A percentile compares a stretch with the other conserved stretches of the same genome.
Evolutionary conservation across 2,888 invertebrate species (phyloP).

Genomic region (Hyles lineata): DNA sequence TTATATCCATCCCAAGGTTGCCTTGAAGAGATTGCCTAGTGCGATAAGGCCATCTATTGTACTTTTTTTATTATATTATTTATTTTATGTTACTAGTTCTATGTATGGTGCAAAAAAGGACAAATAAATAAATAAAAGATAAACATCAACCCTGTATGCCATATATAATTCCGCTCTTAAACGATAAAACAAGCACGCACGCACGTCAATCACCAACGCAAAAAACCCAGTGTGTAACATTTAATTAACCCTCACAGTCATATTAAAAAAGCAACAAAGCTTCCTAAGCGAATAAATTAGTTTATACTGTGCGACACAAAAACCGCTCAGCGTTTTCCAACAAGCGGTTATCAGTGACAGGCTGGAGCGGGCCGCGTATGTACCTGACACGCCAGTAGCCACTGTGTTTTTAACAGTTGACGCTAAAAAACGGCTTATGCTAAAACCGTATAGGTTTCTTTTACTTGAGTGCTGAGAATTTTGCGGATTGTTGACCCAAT

Average conservation of each 20-base stretch:
- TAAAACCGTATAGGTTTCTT: constrained; percentile 5
- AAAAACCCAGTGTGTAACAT: constrained; percentile 5
- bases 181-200: neutral
- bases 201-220: neutral
- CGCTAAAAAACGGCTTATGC: constrained; percentile 15
- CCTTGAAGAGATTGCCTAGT: too few relatives aligned
- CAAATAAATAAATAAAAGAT: too few relatives aligned
- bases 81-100: too few relatives aligned
- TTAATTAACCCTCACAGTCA: constrained; percentile 15
- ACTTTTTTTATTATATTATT: too few relatives aligned
- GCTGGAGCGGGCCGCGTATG: neutral
- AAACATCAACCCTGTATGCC: neutral
- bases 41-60: too few relatives aligned
- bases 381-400: constrained; percentile 9
- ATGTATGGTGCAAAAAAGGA: too few relatives aligned
- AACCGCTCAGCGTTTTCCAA: constrained; percentile 20
- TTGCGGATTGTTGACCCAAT: neutral
- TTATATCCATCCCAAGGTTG: too few relatives aligned
- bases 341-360: constrained; percentile 22
- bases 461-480: neutral
- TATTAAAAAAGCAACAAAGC: constrained; percentile 18
- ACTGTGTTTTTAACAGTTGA: constrained; percentile 12
- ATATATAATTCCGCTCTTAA: neutral
- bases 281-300: constrained; percentile 19
- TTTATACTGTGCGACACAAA: constrained; percentile 12